Percentiles rank a stretch among this genome's conserved stretches.
phyloP scores from a whole-genome alignment of 2,888 invertebrate species.

The Apodemia mormo region DNA sequence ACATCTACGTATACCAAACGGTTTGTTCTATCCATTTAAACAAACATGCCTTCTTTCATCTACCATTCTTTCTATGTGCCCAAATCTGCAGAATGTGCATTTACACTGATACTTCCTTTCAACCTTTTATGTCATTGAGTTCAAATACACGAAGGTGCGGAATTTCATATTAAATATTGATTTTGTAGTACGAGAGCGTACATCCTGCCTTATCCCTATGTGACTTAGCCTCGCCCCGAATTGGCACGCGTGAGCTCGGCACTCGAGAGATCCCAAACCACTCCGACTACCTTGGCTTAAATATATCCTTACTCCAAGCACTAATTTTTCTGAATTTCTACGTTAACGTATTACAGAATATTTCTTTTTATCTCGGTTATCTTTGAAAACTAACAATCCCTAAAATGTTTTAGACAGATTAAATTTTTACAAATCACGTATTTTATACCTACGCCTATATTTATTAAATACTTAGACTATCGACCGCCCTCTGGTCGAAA shows the following conservation, averaged over 20 bases:
- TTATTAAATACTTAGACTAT: too few species aligned
- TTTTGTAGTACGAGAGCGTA: not conserved
- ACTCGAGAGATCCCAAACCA: slow-evolving; percentile 25
- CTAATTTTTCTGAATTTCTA: slow-evolving; percentile 19
- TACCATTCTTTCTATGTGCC: too few species aligned
- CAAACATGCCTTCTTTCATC: too few species aligned
- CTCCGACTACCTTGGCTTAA: slow-evolving; percentile 28
- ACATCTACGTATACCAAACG: too few species aligned
- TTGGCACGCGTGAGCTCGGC: slow-evolving; percentile 28
- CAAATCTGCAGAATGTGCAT: too few species aligned
- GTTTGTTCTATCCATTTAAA: too few species aligned
- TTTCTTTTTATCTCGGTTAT: not conserved
- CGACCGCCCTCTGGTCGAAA: too few species aligned
- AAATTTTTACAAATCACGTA: not conserved
- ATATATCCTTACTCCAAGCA: slow-evolving; percentile 24
- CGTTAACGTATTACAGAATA: slow-evolving; percentile 8
- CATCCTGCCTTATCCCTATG: slow-evolving; percentile 13
- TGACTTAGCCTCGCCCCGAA: slow-evolving; percentile 24
- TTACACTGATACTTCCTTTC: too few species aligned
- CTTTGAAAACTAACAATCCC: not conserved
- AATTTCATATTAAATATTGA: not conserved
- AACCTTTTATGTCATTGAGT: too few species aligned
- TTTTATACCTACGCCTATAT: too few species aligned
- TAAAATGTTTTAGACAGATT: not conserved
- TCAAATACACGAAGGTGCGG: too few species aligned